Evolutionary conservation across 2,888 invertebrate genomes (phyloP), one percentile per base, ranked within the genome.

Genomic region (Nesidiocoris tenuis): DNA sequence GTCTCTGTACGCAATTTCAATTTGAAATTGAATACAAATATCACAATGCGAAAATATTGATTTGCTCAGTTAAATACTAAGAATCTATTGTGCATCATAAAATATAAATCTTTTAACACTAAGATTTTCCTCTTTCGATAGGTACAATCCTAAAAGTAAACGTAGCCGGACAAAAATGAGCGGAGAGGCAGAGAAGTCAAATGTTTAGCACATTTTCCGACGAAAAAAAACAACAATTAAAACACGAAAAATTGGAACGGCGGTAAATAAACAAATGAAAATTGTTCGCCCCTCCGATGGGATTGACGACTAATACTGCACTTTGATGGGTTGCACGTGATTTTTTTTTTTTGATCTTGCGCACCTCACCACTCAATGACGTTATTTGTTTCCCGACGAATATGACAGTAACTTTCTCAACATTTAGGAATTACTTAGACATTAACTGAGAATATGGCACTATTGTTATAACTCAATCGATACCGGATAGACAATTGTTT

Each of bases 1-100:
- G 75, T 68, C n/a, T n/a, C 70, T 25, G 21, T 18, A 16, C 54
- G 17, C 16, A 39, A 25, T 66, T 39, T 66, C 54, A 54, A 67
- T 72, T 75, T 74, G 70, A 67, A 74, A 64, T 74, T 64, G 61
- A n/a, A n/a, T 78, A 78, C 76, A 77, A 77, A 78, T 78, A 78
- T 78, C 78, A 77, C 78, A 77, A 72, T 74, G 75, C 77, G 76
- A 77, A 78, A 76, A 77, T 77, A 76, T 78, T 77, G 59, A 54
- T 72, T 63, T 61, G 72, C 63, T 72, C 61, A 21, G n/a, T 63
- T 63, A 22, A 22, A 55, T 54, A 24, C 57, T 21, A 57, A 66
- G 22, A 57, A 64, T 63, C 71, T 77, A 77, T 68, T 76, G 74
- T 76, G 59, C 63, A 72, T 77, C 76, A 76, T 75, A 76, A 77